phyloP scores from a whole-genome alignment of 2,888 invertebrate genomes.

The Digitonthophagus gazella region DNA sequence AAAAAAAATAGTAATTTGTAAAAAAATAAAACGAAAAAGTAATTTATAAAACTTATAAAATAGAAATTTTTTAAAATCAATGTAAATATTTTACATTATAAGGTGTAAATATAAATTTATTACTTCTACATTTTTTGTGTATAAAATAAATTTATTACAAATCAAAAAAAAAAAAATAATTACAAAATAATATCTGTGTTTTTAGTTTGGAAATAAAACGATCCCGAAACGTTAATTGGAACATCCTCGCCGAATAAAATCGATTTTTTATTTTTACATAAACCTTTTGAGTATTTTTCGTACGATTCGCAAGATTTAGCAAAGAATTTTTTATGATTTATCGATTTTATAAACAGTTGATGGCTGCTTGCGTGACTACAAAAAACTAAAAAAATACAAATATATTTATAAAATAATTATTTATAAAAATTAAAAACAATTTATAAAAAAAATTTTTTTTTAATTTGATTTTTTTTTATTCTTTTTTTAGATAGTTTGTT shows the following conservation, averaged over 20 bases:
- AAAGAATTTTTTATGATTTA: conserved; percentile 29
- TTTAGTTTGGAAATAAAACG: conserved; percentile 35
- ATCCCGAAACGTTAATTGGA: conserved; percentile 31
- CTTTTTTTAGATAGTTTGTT: not conserved
- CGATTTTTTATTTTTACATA: conserved; percentile 30
- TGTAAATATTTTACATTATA: conserved; percentile 4
- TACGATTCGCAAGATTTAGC: conserved; percentile 34
- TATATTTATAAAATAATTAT: too few relatives aligned
- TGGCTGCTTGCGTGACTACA: conserved; percentile 39
- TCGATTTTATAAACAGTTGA: conserved; percentile 35
- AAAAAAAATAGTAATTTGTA: not conserved
- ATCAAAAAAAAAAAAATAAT: not conserved
- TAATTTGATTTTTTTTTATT: not conserved
- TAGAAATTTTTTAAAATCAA: not conserved
- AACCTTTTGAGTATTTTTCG: conserved; percentile 30
- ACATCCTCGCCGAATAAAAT: conserved; percentile 36
- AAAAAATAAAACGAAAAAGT: not conserved
- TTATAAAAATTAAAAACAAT: too few relatives aligned
- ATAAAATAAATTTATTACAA: not conserved
- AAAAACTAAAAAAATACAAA: conserved; percentile 29
- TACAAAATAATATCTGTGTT: conserved; percentile 17
- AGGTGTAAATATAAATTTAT: conserved; percentile 4
- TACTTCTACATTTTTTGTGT: not conserved
- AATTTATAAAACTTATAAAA: conserved; percentile 2
- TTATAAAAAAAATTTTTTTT: too few relatives aligned